Base-by-base conservation (phyloP, 2,888 invertebrate genomes). In the Glyphotaelius pellucidus region DNA sequence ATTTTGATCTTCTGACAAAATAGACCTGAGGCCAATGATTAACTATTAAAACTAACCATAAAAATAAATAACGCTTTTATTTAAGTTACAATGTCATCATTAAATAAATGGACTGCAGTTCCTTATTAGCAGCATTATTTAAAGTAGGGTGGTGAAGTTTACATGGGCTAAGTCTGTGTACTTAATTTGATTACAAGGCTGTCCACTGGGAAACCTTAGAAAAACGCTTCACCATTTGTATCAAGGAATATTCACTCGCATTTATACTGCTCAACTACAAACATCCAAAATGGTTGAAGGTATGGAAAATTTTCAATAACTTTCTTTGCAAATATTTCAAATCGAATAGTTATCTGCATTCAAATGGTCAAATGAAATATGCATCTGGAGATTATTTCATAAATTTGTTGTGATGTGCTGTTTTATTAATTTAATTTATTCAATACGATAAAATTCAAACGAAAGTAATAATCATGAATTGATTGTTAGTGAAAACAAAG, bases 241-340 rank as follows among this genome's bases (percentile, higher is more conserved):
- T 79, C 11, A 67, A 32, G 35, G n/a, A 35, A 79, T 79, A 52
- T 79, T 19, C 88, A 89, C 42, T 88, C 35, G 81, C 87, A 80
- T 87, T 91, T 35, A 81, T 25, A 38, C 81, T 81, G 91, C 67
- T 90, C 47, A 90, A 86, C 90, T 81, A 80, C 38, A 80, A 87
- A 32, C 87, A 81, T n/a, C 30, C 31, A 80, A 91, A 67, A 91
- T 91, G 91, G 91, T 91, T 80, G 91, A 91, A 38, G 89, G 91
- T 91, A 91, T 52, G 87, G 30, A 67, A 25, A 67, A 67, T 67
- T 67, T 25, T 67, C 25, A 67, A n/a, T 67, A 67, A n/a, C 67
- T 67, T 67, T 67, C 5, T 67, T 67, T 67, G 67, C 19, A 52
- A 4, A 19, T 52, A 52, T 52, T 19, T 52, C 4, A 47, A 47